phyloP scores from a whole-genome alignment of 1,140 invertebrate genomes.

The Nylanderia fulva region DNA sequence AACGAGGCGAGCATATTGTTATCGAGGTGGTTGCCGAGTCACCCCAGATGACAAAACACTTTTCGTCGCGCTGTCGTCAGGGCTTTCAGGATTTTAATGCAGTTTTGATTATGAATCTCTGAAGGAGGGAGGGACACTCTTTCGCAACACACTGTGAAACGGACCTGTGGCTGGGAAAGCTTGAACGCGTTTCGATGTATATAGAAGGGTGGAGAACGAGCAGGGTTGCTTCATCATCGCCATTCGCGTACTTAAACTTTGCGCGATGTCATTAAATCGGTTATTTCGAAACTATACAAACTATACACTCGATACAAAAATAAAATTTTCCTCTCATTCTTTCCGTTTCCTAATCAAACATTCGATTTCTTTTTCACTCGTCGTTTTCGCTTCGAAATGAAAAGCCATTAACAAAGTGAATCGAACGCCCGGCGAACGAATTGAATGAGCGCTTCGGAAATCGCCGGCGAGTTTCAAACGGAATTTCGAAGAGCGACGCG shows the following conservation, averaged over 20 bases:
- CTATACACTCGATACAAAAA: not conserved
- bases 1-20: slow-evolving; percentile 72
- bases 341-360: not conserved
- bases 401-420: slow-evolving; percentile 26
- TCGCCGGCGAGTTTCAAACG: slow-evolving; percentile 22
- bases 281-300: not conserved
- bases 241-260: slow-evolving; percentile 62
- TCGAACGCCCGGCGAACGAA: not conserved
- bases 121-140: slow-evolving; percentile 21
- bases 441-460: slow-evolving; percentile 34
- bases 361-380: not conserved
- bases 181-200: slow-evolving; percentile 37
- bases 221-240: slow-evolving; percentile 46
- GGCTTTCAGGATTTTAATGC: slow-evolving; percentile 78
- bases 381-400: not conserved
- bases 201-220: slow-evolving; percentile 24
- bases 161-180: slow-evolving; percentile 45
- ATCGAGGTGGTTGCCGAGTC: slow-evolving; percentile 54
- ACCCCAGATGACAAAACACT: slow-evolving; percentile 77
- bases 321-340: not conserved
- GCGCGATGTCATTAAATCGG: slow-evolving; percentile 16
- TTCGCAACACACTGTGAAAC: slow-evolving; percentile 58
- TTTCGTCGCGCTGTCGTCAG: slow-evolving; percentile 70
- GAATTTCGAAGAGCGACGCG: not conserved
- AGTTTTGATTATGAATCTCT: slow-evolving; percentile 74